These are phyloP conservation scores for Circaetus cinerascens DNA, from an alignment of 2,113 vertebrate genomes.

Conservation along the genomic window DNA sequence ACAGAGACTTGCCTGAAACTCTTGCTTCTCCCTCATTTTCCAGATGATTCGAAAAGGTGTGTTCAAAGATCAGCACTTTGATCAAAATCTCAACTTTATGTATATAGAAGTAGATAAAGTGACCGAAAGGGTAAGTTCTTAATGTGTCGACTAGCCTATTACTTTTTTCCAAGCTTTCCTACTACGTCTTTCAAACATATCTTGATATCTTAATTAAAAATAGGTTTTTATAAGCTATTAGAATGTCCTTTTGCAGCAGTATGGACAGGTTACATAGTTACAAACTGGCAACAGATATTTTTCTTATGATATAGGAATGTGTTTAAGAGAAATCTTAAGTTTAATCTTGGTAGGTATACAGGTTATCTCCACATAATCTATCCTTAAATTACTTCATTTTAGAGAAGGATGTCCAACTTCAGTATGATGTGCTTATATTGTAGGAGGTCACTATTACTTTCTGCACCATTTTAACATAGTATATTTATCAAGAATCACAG, in stretches of 20 bases:
- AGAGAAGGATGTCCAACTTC: background rate
- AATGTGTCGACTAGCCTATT: background rate
- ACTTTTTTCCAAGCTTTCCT: background rate
- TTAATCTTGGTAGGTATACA: background rate
- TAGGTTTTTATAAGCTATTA: background rate
- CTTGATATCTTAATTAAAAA: background rate
- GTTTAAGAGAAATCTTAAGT: background rate
- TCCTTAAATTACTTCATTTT: background rate
- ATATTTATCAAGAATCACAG: background rate
- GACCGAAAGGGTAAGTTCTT: slow-evolving; percentile 91
- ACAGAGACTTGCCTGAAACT: background rate
- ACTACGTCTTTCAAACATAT: background rate
- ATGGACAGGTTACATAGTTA: background rate
- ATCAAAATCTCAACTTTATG: slow-evolving; percentile 98
- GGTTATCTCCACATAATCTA: background rate
- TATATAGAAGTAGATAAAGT: slow-evolving; percentile 99
- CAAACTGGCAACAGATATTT: background rate
- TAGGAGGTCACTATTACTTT: background rate
- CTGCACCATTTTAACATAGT: rapidly evolving
- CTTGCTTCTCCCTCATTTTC: slow-evolving; percentile 15
- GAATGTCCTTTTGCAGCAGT: background rate
- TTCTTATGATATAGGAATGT: rapidly evolving
- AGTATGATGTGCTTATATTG: too few species aligned
- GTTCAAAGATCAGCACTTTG: slow-evolving; percentile 99
- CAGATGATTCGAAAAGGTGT: slow-evolving; percentile 99